Percentiles rank a stretch among this genome's conserved stretches.
phyloP scores from a whole-genome alignment of 1,140 invertebrate genomes.

The Philopotamus ludificatus region DNA sequence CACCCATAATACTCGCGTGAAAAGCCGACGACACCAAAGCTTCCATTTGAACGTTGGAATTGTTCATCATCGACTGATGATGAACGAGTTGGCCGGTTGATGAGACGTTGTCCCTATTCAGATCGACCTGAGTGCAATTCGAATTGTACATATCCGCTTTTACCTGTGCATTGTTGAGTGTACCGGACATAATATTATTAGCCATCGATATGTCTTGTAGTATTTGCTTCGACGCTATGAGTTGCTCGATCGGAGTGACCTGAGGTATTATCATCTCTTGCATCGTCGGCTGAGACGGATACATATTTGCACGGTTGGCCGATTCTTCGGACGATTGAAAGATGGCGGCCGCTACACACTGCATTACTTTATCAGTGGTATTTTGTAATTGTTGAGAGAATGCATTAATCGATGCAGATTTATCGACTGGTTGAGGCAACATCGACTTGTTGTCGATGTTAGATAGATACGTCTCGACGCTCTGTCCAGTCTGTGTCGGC shows the following conservation, averaged over 20 bases:
- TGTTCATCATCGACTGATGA: conserved; percentile 43
- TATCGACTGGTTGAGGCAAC: conserved; percentile 44
- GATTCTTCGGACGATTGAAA: conserved; percentile 50
- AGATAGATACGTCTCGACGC: conserved; percentile 62
- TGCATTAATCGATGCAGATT: conserved; percentile 44
- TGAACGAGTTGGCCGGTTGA: conserved; percentile 51
- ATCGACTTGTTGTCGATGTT: conserved; percentile 54
- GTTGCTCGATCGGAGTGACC: conserved; percentile 45
- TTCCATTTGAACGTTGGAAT: conserved; percentile 51
- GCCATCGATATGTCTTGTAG: conserved; percentile 20
- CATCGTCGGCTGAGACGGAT: conserved; percentile 36
- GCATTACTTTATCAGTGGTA: conserved; percentile 56
- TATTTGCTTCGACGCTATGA: conserved; percentile 29
- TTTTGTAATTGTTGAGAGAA: conserved; percentile 53
- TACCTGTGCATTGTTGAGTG: conserved; percentile 19
- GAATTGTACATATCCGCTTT: conserved; percentile 33
- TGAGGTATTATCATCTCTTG: conserved; percentile 19
- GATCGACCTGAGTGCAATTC: conserved; percentile 19
- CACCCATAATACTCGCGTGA: conserved; percentile 53
- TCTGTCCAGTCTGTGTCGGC: conserved; percentile 57
- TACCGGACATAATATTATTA: conserved; percentile 42
- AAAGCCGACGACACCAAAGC: conserved; percentile 54
- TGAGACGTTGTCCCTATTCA: conserved; percentile 47
- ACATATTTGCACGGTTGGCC: background rate
- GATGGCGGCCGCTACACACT: conserved; percentile 54